Base-by-base conservation (phyloP, 2,797 vertebrate species). In the Clarias platycephalus region DNA sequence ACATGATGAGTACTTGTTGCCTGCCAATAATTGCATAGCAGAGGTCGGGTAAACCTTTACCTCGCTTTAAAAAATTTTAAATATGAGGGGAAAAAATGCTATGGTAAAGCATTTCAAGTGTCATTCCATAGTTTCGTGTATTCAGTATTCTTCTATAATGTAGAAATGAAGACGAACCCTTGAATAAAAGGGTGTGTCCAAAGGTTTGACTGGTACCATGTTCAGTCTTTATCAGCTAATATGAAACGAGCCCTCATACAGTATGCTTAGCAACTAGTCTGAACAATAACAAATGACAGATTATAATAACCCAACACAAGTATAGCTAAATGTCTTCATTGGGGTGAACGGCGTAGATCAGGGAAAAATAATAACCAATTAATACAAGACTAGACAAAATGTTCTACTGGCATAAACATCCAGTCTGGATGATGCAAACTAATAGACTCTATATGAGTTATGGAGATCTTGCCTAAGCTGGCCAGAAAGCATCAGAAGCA, bases 231-330 rank as follows among this genome's bases (percentile, higher is more conserved):
- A 75, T 4, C 16, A 78, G 12, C 55, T 34, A 37, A 20, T 37
- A 37, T 60, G 12, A 93, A 93, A 93, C 93, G 90, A 93, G 92
- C 90, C 34, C 5, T 8, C 13, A 26, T 24, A 49, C 44, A 13
- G 12, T 12, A 63, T 79, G 58, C 20, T 58, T 78, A 92, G 92
- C 94, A 95, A 95, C 94, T 94, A 93, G 49, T 58, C 26, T 18
- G 55, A 18, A 63, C 12, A 28, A 64, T 66, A 49, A 78, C 40
- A 77, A 40, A 77, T 12, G 20, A 57, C 26, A 34, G 4, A 58
- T 20, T 37, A 18, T 12, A 77, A 37, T 34, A 57, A 28, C 15
- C 15, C 16, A 55, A 28, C 72, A 15, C 26, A 57, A 78, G 16
- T 34, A 76, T 58, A 57, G 13, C 49, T 28, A 76, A 76, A 22